Base-by-base conservation (phyloP, 2,888 invertebrate species). In the Parasteatoda lunata region DNA sequence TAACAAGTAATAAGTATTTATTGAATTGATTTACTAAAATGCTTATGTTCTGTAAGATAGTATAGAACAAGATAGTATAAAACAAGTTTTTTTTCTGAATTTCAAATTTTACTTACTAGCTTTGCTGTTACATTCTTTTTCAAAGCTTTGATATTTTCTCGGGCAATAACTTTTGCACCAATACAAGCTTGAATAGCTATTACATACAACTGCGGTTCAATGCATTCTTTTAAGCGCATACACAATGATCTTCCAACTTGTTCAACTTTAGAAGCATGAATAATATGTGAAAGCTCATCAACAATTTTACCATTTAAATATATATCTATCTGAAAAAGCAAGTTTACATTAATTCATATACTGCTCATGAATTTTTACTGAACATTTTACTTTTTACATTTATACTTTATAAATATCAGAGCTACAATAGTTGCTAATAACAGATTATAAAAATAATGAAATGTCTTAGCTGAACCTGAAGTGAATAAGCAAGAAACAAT, bases 51-150 rank as follows among this genome's bases (percentile, higher is more conserved):
- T 30, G 30, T 30, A 30, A 30, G 30, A 30, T 30, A 30, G 30
- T 30, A 30, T 30, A 30, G 30, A 30, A 30, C 30, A 30, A 30
- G 2, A 30, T 30, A 30, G 30, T 30, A 30, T 30, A 30, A 30
- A 30, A 30, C 30, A 30, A 30, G 30, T 30, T 30, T 30, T 30
- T 30, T 30, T 30, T 30, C 30, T 30, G 30, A 30, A 30, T 30
- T 30, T 30, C 30, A 30, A 30, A 2, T 30, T 30, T 4, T 71
- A 92, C 94, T 94, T 93, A 97, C 97, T 93, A 97, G 93, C 94
- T 98, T 98, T 1, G 96, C 96, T 0, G 97, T 96, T 0, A 98
- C 98, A 93, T 98, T 97, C 93, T 98, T 98, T 90, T 96, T 94
- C 90, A 94, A 96, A 0, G 98, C 94, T 91, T 96, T 96, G 59